These are phyloP conservation scores for Cuniculus paca DNA, from an alignment of 2,797 vertebrate genomes.

Conservation along the genomic window DNA sequence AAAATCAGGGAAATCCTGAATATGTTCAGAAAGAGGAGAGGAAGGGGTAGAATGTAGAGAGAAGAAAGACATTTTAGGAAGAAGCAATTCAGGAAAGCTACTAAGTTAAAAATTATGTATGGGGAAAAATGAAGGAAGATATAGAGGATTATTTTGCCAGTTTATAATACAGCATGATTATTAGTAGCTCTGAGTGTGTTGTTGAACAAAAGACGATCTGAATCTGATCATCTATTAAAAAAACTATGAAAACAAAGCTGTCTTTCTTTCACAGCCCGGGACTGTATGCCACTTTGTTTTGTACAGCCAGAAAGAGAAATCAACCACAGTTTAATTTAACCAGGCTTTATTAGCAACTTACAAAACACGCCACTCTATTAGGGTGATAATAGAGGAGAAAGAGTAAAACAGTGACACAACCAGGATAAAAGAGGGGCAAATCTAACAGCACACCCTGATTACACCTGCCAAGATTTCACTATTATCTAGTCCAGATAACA, in stretches of 20 bases:
- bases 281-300: constrained; percentile 11
- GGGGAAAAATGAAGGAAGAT: background rate
- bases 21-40: background rate
- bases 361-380: background rate
- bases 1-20: background rate
- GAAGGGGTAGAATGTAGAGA: background rate
- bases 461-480: background rate
- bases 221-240: background rate
- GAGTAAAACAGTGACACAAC: background rate
- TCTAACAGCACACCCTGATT: background rate
- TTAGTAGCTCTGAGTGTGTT: background rate
- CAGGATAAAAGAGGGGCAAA: background rate
- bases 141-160: background rate
- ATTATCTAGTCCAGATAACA: background rate
- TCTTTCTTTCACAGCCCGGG: background rate
- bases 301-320: constrained; percentile 42
- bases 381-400: background rate
- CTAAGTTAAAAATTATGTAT: background rate
- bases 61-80: background rate
- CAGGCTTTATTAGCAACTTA: constrained; percentile 38
- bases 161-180: background rate
- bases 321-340: constrained; percentile 62
- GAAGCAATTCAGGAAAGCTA: background rate
- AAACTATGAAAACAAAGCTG: background rate
- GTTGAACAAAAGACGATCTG: background rate